Base-by-base conservation (phyloP, 2,797 vertebrate species). In the Myotis daubentonii region DNA sequence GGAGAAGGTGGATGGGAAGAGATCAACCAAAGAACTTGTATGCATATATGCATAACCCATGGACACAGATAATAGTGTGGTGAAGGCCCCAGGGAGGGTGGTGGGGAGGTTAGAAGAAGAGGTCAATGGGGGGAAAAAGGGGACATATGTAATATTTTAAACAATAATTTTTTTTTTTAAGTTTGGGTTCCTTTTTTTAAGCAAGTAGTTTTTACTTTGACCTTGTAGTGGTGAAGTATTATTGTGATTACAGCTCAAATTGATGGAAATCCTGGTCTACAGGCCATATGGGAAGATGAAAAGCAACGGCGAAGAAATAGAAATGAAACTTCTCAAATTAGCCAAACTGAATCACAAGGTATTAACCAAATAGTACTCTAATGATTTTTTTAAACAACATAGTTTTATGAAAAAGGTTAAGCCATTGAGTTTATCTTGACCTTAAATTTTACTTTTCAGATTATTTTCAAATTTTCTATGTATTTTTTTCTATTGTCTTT, bases 201-300 rank as follows among this genome's bases (percentile, higher is more conserved):
- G 55, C 60, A 62, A 87, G 44, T 80, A 72, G 38, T 89, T 93
- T 94, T 96, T n/a, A 91, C 47, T 91, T 89, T 97, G 55, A 88
- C 68, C 15, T 93, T 96, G 41, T 87, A 23, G 0, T 94, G 95
- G 70, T 98, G 30, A 87, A 93, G 16, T 97, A 33, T 96, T 94
- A 4, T 94, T 98, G 92, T 86, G 4, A 97, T 97, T 98, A 91
- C 97, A 99, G 99, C 98, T 98, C 99, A 99, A 97, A 99, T 99
- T 93, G 99, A 99, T 95, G 99, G 98, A 97, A 99, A 99, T 96
- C 99, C 99, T 13, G 99, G 99, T 60, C 98, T 99, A 33, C 99
- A 99, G 97, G 99, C 99, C 90, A 99, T 99, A 98, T 99, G 99
- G 99, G 99, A 99, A 97, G 99, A 99, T 87, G 99, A 99, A 98